phyloP scores from a whole-genome alignment of 1,140 invertebrate species.

The Macrotrachela quadricornifera region DNA sequence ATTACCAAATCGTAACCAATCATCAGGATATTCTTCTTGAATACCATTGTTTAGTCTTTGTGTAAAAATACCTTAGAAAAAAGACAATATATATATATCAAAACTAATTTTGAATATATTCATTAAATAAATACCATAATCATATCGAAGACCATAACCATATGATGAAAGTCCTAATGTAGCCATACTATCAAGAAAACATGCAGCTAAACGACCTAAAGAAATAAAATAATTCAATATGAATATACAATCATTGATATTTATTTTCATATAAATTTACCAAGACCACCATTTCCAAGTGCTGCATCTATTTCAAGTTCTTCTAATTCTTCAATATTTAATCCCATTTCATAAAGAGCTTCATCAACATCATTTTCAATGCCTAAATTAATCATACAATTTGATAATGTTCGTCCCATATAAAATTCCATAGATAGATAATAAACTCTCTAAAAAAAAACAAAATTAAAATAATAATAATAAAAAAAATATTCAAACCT shows the following conservation, averaged over 20 bases:
- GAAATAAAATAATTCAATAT: too few relatives aligned
- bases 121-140: constrained; percentile 47
- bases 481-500: constrained; percentile 32
- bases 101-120: too few relatives aligned
- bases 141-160: constrained; percentile 95
- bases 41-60: constrained; percentile 6
- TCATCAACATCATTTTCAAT: constrained; percentile 90
- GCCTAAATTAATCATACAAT: constrained; percentile 97
- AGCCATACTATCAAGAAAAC: constrained; percentile 91
- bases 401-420: constrained; percentile 86
- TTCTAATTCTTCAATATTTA: constrained; percentile 93
- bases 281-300: constrained; percentile 86
- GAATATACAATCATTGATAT: too few relatives aligned
- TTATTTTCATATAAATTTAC: too few relatives aligned
- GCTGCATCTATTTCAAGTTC: constrained; percentile 94
- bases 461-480: too few relatives aligned
- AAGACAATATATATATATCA: too few relatives aligned
- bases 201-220: constrained; percentile 70
- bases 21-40: constrained; percentile 73
- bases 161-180: constrained; percentile 89
- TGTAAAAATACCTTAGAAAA: not conserved
- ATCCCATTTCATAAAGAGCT: constrained; percentile 86
- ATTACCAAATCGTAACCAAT: constrained; percentile 84
- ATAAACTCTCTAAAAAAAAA: constrained; percentile 47
- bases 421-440: constrained; percentile 97